Evolutionary conservation across 1,140 invertebrate genomes (phyloP).

Genomic region (Helicoverpa zea): DNA sequence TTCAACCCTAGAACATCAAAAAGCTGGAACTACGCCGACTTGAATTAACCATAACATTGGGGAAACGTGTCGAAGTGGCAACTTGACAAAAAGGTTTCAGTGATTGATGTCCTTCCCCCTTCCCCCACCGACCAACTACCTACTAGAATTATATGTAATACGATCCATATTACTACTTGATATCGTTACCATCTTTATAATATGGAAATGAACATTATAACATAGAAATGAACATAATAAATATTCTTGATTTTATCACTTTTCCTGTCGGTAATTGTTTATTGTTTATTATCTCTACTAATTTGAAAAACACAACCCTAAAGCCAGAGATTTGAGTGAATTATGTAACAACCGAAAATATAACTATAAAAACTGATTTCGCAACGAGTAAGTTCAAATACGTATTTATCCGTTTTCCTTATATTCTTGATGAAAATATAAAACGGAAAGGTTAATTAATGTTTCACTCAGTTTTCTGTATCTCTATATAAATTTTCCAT

Average conservation of each 20-base stretch:
- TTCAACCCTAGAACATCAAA: constrained; percentile 23
- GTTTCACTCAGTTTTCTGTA: not conserved
- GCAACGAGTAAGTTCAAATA: constrained; percentile 3
- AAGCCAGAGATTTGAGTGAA: constrained; percentile 18
- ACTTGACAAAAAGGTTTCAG: constrained; percentile 62
- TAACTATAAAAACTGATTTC: constrained; percentile 3
- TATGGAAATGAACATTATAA: no score
- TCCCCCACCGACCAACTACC: constrained; percentile 26
- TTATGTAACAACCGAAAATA: not conserved
- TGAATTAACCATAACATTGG: constrained; percentile 64
- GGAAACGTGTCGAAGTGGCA: constrained; percentile 63
- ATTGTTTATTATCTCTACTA: no score
- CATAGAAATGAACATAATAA: no score
- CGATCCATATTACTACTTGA: no score
- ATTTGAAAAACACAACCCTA: no score
- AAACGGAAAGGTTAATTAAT: constrained; percentile 36
- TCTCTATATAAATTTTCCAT: not conserved
- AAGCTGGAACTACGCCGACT: constrained; percentile 37
- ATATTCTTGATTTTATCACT: no score
- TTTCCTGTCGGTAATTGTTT: no score
- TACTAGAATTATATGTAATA: not conserved
- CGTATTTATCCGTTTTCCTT: constrained; percentile 4
- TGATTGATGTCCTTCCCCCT: constrained; percentile 61
- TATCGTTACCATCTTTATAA: no score
- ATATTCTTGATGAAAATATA: not conserved